These are phyloP conservation scores for Lemur catta DNA, from an alignment of 2,797 vertebrate species.

Conservation along the genomic window DNA sequence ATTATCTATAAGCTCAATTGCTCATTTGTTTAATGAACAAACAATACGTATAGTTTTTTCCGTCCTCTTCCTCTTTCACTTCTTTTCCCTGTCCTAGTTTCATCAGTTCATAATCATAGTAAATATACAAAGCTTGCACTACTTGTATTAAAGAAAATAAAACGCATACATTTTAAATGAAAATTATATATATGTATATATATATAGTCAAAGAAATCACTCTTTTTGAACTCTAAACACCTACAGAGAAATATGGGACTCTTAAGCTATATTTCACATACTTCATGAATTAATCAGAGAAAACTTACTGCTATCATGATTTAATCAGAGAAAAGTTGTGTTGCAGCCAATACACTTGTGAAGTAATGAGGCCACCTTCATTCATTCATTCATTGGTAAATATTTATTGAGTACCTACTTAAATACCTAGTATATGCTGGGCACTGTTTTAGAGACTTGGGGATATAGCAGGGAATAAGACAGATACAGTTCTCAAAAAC, in stretches of 20 bases:
- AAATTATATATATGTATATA: neutral
- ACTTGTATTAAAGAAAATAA: constrained; percentile 6
- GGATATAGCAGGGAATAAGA: neutral
- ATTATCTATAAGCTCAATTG: neutral
- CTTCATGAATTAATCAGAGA: neutral
- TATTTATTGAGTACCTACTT: neutral
- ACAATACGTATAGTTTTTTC: neutral
- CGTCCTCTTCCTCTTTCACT: neutral
- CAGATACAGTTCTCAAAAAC: neutral
- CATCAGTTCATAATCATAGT: neutral
- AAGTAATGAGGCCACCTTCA: neutral
- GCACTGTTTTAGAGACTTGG: neutral
- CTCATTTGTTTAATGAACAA: neutral
- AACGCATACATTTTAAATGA: neutral
- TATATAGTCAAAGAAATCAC: neutral
- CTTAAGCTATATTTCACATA: neutral
- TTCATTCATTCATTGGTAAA: neutral
- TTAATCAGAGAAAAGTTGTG: neutral
- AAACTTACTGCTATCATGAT: neutral
- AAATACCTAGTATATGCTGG: neutral
- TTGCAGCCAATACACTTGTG: neutral
- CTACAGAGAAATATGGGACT: neutral
- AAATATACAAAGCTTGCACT: neutral
- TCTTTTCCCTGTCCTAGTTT: neutral
- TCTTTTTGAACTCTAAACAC: neutral